These are phyloP conservation scores for Steinernema feltiae DNA, from an alignment of 1,140 invertebrate species.

Conservation along the genomic window DNA sequence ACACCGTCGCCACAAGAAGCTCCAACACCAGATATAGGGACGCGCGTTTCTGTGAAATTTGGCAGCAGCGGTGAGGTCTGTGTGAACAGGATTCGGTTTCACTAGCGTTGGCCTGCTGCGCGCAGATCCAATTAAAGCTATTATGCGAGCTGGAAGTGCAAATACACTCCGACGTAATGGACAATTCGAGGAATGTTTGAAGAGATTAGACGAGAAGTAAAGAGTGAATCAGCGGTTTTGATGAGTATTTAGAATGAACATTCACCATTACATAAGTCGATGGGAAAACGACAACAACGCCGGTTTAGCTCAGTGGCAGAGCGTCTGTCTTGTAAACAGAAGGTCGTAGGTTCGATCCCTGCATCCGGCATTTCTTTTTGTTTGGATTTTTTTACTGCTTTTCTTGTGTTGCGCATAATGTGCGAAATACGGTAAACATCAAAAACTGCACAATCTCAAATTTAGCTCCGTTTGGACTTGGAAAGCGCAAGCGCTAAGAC, in stretches of 20 bases:
- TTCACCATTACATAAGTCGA: not conserved
- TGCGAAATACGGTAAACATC: too few relatives aligned
- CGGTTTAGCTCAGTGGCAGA: slow-evolving; percentile 10
- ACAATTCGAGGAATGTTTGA: not conserved
- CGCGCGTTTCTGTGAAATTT: too few relatives aligned
- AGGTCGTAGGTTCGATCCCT: slow-evolving; percentile 13
- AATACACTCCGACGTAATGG: not conserved
- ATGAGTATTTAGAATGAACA: too few relatives aligned
- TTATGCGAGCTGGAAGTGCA: not conserved
- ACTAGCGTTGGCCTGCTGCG: not conserved
- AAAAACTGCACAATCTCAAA: too few relatives aligned
- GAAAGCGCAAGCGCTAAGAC: too few relatives aligned
- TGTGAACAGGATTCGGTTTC: slow-evolving; percentile 10
- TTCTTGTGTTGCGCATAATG: too few relatives aligned
- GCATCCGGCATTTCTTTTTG: not conserved
- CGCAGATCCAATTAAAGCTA: slow-evolving; percentile 1
- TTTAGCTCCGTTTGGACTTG: too few relatives aligned
- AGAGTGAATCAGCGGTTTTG: too few relatives aligned
- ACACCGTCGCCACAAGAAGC: not conserved
- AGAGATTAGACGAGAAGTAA: too few relatives aligned
- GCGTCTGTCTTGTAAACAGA: slow-evolving; percentile 15
- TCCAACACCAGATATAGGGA: too few relatives aligned
- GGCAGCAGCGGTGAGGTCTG: not conserved
- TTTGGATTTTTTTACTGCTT: not conserved
- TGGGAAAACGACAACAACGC: not conserved